Conservation (phyloP, 2,113 vertebrate species). For the Chrysemys picta region DNA sequence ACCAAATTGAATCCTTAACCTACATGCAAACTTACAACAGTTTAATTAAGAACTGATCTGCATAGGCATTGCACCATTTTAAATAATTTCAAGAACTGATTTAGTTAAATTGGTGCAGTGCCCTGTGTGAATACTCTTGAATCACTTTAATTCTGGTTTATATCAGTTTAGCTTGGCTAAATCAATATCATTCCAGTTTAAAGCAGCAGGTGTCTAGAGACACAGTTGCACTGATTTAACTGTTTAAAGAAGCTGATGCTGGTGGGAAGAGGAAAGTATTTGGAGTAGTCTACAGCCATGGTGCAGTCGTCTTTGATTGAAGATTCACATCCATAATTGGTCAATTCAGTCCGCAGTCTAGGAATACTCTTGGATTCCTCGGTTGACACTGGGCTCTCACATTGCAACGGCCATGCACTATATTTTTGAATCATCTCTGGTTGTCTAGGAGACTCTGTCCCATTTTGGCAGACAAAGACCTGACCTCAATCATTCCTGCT, state of each 20-base stretch:
- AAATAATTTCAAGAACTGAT: neutral
- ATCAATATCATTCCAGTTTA: neutral
- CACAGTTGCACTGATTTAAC: neutral
- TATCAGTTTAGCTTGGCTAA: neutral
- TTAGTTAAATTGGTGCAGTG: conserved; percentile 2
- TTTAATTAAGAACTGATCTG: neutral
- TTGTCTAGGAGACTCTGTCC: neutral
- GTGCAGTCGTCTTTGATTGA: neutral
- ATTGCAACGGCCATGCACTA: neutral
- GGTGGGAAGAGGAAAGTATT: neutral
- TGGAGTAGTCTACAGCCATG: neutral
- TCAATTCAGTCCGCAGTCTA: neutral
- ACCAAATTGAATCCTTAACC: neutral
- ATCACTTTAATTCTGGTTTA: neutral
- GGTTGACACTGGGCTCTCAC: neutral
- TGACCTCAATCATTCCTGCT: neutral
- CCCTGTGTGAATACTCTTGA: neutral
- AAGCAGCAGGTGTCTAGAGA: neutral
- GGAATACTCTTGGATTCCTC: neutral
- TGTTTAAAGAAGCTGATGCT: neutral
- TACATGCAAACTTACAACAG: neutral
- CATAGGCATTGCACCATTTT: neutral
- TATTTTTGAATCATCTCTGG: neutral
- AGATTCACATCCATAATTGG: neutral
- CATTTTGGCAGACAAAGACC: neutral